Evolutionary conservation across 1,140 invertebrate genomes (phyloP), one percentile per base, ranked within the genome.

Genomic region (Brachionus calyciflorus): DNA sequence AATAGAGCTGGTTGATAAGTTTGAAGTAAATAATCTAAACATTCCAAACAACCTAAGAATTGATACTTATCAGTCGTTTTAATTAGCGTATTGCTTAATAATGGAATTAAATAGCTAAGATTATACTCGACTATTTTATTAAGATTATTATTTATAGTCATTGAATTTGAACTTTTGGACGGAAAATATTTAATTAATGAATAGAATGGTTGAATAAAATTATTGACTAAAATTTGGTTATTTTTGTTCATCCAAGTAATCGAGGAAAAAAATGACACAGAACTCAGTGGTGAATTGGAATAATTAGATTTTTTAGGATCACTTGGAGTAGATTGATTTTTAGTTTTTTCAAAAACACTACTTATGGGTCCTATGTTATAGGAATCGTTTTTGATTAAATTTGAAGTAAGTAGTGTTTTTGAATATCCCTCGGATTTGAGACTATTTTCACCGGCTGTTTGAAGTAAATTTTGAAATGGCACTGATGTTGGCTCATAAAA

Each of bases 1-100:
- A 30, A 73, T 40, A 73, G 44, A 51, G 46, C 69, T 21, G 69
- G 69, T 40, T 49, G 51, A 55, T 73, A 73, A 12, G 69, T 51
- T 73, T 55, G 46, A 19, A 73, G 51, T 21, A 73, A 21, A 6
- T 51, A 37, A 46, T 73, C 69, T 40, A 73, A 37, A 30, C 69
- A 26, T 46, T 73, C 69, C 2, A 73, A 40, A 26, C 46, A 51
- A 24, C 69, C 69, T 30, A 73, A 49, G 21, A 73, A 53, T 55
- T 37, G 69, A 24, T 73, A 55, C 30, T 41, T 30, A 21, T 73
- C 69, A 40, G 26, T 37, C 5, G 69, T 37, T 7, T 53, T 73
- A 2, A 55, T 21, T 19, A 73, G 40, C 9, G 46, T 49, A 37
- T 73, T 55, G 2, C 17, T 33, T 24, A 73, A 40, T 28, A 55